Base-by-base conservation (phyloP, 1,140 invertebrate species). In the Myzus persicae region DNA sequence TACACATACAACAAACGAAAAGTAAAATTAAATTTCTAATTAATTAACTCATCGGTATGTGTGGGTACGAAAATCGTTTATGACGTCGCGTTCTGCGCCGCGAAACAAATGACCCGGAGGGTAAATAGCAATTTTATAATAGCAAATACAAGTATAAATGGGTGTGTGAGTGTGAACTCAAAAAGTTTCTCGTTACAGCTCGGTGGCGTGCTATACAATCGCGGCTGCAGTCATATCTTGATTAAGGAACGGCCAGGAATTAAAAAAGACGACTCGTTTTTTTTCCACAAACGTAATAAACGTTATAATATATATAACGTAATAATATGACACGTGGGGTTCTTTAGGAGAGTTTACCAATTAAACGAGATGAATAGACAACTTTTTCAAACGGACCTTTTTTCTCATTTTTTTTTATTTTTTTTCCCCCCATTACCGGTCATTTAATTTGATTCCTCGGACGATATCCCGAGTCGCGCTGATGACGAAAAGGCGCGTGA, bases 381-480 rank as follows among this genome's bases (percentile, higher is more conserved):
- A 44, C 84, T 42, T 87, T 87, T 87, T 85, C 26, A 40, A 31
- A 40, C 14, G 40, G 11, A 40, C 38, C 20, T 82, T 82, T 82
- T 82, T 82, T 4, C 26, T 40, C 84, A 67, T 67, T 85, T 44
- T 42, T 85, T 42, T 24, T 42, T 85, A 26, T 40, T n/a, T n/a
- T n/a, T n/a, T n/a, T n/a, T n/a, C 24, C 40, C 40, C 40, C 42
- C 84, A 87, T 87, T 87, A 87, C 84, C 31, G 84, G 84, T 87
- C 84, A 42, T 18, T 87, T 42, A 87, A 44, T 87, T 44, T 44
- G 84, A 87, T 87, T 87, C 40, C 46, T 31, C 7, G 1, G 88
- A 90, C 46, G n/a, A 90, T 36, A 54, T 76, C 24, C 1, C 59
- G 59, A 76, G 59, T 76, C 14, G 59, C 31, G n/a, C 31, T 76